Evolutionary conservation across 2,113 vertebrate species (phyloP), one percentile per base, ranked within the genome.

Genomic region (Scortum barcoo): DNA sequence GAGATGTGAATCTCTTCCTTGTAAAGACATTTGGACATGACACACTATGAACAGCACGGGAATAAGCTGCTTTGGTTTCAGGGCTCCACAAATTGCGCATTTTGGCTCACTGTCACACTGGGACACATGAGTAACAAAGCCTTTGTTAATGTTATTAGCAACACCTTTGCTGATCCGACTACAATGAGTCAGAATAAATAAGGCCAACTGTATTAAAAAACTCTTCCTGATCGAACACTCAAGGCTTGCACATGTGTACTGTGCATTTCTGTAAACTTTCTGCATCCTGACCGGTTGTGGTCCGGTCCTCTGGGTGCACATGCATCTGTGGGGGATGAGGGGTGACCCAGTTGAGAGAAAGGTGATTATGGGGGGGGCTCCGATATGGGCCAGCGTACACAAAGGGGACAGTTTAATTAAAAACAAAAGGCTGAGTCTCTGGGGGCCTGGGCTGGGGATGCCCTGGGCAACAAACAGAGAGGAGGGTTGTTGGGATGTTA

Each of bases 341-440:
- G 66, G 57, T 65, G 74, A 72, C 84, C 90, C 54, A 48, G 30
- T 87, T 87, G 1, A 54, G 67, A 83, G 26, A 48, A 24, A 20
- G 46, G 30, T 57, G 65, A 81, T 90, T 81, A 80, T 72, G 40
- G 78, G 62, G 40, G 78, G 62, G 63, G 75, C 83, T 87, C 61
- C 44, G 66, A 81, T 72, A 46, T 60, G 54, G 69, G 48, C 40
- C n/a, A 36, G 2, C 62, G 60, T 65, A 58, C 62, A 92, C 90
- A 93, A 90, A 89, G 83, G 85, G 78, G 60, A 77, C 84, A 63
- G 38, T 87, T 87, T 88, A 84, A 91, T 92, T 86, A 81, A 82
- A 89, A 91, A 92, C 90, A 92, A 92, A 85, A 87, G 85, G 38
- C 80, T 53, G 63, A 24, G 62, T 90, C 85, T 90, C 88, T 42